Conservation (phyloP, 2,888 invertebrate species). For the Merodon equestris region DNA sequence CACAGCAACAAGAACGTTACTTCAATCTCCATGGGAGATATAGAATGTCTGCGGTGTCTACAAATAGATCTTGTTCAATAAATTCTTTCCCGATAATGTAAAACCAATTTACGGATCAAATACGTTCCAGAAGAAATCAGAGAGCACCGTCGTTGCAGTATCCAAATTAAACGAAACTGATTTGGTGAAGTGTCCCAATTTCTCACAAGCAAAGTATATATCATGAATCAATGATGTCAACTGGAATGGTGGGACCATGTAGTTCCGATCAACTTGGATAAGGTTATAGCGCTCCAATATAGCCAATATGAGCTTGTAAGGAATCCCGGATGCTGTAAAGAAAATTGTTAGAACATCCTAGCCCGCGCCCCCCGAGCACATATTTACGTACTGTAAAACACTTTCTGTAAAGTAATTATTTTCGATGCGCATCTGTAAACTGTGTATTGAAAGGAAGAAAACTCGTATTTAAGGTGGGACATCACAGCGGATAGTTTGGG, state of each 20-base stretch:
- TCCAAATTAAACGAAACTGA: slow-evolving; percentile 72
- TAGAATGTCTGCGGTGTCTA: slow-evolving; percentile 75
- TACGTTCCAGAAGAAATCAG: slow-evolving; percentile 78
- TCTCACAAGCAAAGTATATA: slow-evolving; percentile 77
- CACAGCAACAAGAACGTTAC: slow-evolving; percentile 76
- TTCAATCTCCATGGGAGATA: slow-evolving; percentile 77
- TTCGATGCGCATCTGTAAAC: slow-evolving; percentile 78
- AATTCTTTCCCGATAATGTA: not conserved
- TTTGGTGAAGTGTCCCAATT: slow-evolving; percentile 75
- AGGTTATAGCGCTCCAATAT: slow-evolving; percentile 76
- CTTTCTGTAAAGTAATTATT: slow-evolving; percentile 75
- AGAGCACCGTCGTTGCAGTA: slow-evolving; percentile 72
- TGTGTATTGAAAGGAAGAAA: slow-evolving; percentile 75
- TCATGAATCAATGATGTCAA: slow-evolving; percentile 77
- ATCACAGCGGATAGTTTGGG: slow-evolving; percentile 72
- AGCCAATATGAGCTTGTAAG: slow-evolving; percentile 76
- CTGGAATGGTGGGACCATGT: slow-evolving; percentile 76
- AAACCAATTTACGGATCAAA: slow-evolving; percentile 76
- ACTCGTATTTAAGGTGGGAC: slow-evolving; percentile 74
- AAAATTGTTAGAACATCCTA: no score
- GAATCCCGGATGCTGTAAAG: slow-evolving; percentile 75
- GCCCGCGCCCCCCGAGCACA: not conserved
- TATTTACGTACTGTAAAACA: slow-evolving; percentile 75
- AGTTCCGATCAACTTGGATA: slow-evolving; percentile 72
- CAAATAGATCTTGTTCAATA: slow-evolving; percentile 22